phyloP scores from a whole-genome alignment of 1,140 invertebrate species.

The Oryctes rhinoceros region DNA sequence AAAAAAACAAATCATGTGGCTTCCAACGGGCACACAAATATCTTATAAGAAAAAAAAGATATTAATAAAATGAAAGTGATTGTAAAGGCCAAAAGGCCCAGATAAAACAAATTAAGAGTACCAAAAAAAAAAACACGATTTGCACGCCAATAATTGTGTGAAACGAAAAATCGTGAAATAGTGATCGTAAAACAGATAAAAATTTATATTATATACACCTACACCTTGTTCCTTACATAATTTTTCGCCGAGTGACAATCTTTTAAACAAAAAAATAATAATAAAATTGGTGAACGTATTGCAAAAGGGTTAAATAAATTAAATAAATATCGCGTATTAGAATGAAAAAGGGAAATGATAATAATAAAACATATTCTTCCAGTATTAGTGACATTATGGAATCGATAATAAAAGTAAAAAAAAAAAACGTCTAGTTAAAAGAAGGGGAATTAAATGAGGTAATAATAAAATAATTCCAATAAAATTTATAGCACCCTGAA shows the following conservation, averaged over 20 bases:
- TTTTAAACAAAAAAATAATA: conserved; percentile 20
- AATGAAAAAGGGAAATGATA: not conserved
- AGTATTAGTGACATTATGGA: not conserved
- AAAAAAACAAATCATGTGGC: conserved; percentile 53
- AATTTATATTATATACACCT: conserved; percentile 4
- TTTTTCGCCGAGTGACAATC: conserved; percentile 56
- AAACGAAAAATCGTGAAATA: conserved; percentile 10
- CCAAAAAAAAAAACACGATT: not conserved
- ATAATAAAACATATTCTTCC: not conserved
- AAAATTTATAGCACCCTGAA: not conserved
- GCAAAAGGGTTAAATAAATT: not conserved
- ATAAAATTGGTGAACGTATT: not conserved
- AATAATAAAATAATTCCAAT: not conserved
- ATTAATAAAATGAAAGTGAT: not conserved
- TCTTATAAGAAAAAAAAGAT: not conserved
- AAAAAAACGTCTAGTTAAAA: not conserved
- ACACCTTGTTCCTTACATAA: conserved; percentile 53
- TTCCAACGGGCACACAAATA: conserved; percentile 49
- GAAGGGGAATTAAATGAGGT: not conserved
- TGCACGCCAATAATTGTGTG: not conserved
- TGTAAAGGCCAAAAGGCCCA: not conserved
- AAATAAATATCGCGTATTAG: not conserved
- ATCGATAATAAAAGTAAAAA: too few relatives aligned
- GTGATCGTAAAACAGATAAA: not conserved
- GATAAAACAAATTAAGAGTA: conserved; percentile 3